phyloP scores from a whole-genome alignment of 2,797 vertebrate genomes.

The Schizothorax lantsangensis region DNA sequence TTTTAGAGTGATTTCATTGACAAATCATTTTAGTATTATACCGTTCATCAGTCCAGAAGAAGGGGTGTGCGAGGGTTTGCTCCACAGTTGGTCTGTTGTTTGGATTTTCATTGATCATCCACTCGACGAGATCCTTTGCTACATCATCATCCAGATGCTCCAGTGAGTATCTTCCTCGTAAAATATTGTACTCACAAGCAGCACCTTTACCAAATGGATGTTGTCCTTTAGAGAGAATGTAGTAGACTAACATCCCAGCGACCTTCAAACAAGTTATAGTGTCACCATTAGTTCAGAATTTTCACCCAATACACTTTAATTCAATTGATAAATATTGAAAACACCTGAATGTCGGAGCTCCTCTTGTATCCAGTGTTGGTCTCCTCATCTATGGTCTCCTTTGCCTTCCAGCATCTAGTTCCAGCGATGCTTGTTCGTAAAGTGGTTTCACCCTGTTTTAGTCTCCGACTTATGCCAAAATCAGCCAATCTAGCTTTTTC shows the following conservation, averaged over 20 bases:
- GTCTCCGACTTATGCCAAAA: slow-evolving; percentile 73
- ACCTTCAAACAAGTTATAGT: slow-evolving; percentile 60
- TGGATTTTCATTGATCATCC: slow-evolving; percentile 68
- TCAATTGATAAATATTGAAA: too few species aligned
- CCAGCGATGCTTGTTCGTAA: slow-evolving; percentile 62
- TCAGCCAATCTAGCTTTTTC: slow-evolving; percentile 68
- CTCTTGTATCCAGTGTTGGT: slow-evolving; percentile 61
- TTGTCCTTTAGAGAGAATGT: slow-evolving; percentile 70
- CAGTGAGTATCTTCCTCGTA: slow-evolving; percentile 45
- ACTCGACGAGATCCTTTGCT: slow-evolving; percentile 68
- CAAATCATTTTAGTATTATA: too few species aligned
- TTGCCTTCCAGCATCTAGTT: slow-evolving; percentile 74
- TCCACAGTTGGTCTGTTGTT: slow-evolving; percentile 64
- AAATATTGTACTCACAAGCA: slow-evolving; percentile 61
- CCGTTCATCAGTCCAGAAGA: slow-evolving; percentile 66
- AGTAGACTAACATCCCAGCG: slow-evolving; percentile 75
- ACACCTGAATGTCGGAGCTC: slow-evolving; percentile 72
- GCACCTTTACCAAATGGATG: slow-evolving; percentile 68
- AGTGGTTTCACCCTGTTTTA: slow-evolving; percentile 64
- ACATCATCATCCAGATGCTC: slow-evolving; percentile 15
- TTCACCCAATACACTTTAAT: neutral
- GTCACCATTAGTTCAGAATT: neutral
- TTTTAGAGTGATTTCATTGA: too few species aligned
- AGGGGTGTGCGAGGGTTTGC: slow-evolving; percentile 63
- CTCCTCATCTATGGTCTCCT: slow-evolving; percentile 61